phyloP scores from a whole-genome alignment of 2,888 invertebrate species.

The Byasa hedistus region DNA sequence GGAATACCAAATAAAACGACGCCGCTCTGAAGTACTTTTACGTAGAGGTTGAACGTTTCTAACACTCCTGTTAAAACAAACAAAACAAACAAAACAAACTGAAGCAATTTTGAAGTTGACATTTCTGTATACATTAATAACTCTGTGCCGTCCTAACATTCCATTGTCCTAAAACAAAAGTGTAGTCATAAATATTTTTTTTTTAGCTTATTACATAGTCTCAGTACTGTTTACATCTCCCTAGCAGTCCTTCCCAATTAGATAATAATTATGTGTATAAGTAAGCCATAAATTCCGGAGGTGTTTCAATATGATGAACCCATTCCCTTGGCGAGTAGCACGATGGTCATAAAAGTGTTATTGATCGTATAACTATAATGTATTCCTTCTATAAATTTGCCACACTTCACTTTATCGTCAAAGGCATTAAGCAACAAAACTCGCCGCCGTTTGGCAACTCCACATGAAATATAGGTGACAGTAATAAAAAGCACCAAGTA shows the following conservation, averaged over 20 bases:
- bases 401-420: slow-evolving; percentile 14
- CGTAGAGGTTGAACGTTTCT: slow-evolving; percentile 70
- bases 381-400: slow-evolving; percentile 8
- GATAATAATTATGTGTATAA: not conserved
- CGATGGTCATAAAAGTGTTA: slow-evolving; percentile 18
- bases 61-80: slow-evolving; percentile 60
- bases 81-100: not conserved
- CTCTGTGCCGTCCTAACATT: no score
- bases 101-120: no score
- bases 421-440: slow-evolving; percentile 29
- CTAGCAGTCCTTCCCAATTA: not conserved
- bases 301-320: not conserved
- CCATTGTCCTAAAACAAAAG: no score
- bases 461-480: not conserved
- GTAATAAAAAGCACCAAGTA: no score
- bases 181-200: no score
- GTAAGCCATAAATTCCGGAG: not conserved
- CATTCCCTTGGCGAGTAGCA: slow-evolving; percentile 4
- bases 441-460: slow-evolving; percentile 28
- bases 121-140: no score
- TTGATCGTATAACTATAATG: slow-evolving; percentile 12
- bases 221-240: no score
- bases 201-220: no score
- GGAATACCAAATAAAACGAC: slow-evolving; percentile 83
- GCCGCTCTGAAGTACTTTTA: slow-evolving; percentile 68